Base-by-base conservation (phyloP, 2,797 vertebrate species). In the Sphenopsis melanotis region DNA sequence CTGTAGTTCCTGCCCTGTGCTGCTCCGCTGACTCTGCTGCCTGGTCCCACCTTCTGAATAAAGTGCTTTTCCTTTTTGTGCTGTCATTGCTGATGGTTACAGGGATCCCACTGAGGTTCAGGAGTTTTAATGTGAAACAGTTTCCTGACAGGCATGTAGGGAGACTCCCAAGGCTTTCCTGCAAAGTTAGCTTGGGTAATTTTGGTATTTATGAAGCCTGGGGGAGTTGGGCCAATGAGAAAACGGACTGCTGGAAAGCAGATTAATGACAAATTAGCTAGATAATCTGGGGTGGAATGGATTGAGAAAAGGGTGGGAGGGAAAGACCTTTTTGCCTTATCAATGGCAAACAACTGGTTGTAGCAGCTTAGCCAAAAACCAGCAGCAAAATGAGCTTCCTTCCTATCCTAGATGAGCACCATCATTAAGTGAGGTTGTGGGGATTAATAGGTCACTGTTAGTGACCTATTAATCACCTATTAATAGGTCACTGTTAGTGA, bases 371-470 rank as follows among this genome's bases (percentile, higher is more conserved):
- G 56, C 76, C 55, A 76, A 86, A 92, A 92, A 30, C 2, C 76
- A 69, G 49, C 30, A 75, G 91, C 47, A 56, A 57, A 95, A 85
- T 1, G 4, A 88, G 44, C 47, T 91, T 83, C 26, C 21, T 76
- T 10, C 19, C 42, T 76, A 70, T 65, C 69, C 74, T 89, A 77
- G 89, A 70, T 63, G 75, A 91, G 24, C 15, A 22, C 41, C 12
- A 15, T 82, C 34, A 37, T 92, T 79, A 93, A 92, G 53, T 64
- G 76, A 52, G n/a, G 46, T 81, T 87, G 30, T 61, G 52, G 32
- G 74, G 74, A 88, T 93, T 94, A 94, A 90, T 59, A 86, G 65
- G 74, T 93, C 20, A 44, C 72, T 27, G 34, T 74, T n/a, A n/a
- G n/a, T n/a, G n/a, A n/a, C n/a, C n/a, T n/a, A n/a, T n/a, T n/a